Base-by-base conservation (phyloP, 2,797 vertebrate species). In the Oryzias dopingdopingensis region DNA sequence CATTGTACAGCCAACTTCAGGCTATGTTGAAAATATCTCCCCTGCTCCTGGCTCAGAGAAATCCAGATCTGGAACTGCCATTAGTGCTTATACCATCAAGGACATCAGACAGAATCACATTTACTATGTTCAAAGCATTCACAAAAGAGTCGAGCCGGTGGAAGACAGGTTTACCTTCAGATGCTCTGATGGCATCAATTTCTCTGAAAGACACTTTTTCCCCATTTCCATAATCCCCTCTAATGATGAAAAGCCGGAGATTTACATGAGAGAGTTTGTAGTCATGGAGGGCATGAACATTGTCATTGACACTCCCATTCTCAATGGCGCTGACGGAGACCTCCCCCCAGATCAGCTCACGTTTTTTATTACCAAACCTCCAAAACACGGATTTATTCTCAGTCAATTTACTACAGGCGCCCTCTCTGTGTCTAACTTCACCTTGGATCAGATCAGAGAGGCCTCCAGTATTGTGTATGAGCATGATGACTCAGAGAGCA, bases 271-370 rank as follows among this genome's bases (percentile, higher is more conserved):
- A 49, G 95, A 98, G 82, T 99, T 99, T 90, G 92, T 99, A 45
- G 96, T 99, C 67, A 96, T 97, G 95, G 97, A 99, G 81, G 97
- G 97, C 70, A 97, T 96, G 96, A 98, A 95, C 72, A 89, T 99
- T 56, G 94, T 96, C 62, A 92, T 99, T 0, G 95, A 98, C 79
- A 96, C 93, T 0, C 96, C 96, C 26, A 95, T 98, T 75, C 89
- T 99, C 76, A 96, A 93, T 0, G 97, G 93, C 0, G 94, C 88
- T 0, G 97, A 99, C 85, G 90, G 84, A 0, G 97, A 99, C 52
- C 12, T 96, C 41, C 96, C 97, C 32, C 51, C 81, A 1, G 93
- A 96, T 82, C 87, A 90, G 26, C 86, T 99, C 67, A 92, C 67
- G 0, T 98, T 98, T 70, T 90, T 92, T 20, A 90, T 99, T 69